phyloP scores from a whole-genome alignment of 2,113 vertebrate genomes.

The Thamnophis sirtalis region DNA sequence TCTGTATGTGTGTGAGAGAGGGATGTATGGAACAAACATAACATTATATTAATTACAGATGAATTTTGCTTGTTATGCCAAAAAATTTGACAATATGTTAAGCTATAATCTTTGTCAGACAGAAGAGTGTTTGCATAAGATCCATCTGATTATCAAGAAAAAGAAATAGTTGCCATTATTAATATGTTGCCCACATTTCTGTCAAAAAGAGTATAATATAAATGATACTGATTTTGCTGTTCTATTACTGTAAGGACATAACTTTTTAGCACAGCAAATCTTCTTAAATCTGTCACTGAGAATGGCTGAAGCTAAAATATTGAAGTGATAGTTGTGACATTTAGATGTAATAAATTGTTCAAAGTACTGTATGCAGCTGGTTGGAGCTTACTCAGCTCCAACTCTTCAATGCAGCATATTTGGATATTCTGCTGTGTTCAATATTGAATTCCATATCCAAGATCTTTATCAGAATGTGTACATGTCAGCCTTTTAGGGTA shows the following conservation, averaged over 20 bases:
- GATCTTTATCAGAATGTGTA: not conserved
- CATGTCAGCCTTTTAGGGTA: not conserved
- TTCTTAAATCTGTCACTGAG: not conserved
- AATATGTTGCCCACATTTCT: not conserved
- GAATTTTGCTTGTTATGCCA: not conserved
- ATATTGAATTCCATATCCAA: not conserved
- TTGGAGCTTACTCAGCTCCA: not conserved
- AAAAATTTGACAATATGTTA: not conserved
- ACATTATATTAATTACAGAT: not conserved
- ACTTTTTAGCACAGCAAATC: not conserved
- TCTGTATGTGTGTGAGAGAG: not conserved
- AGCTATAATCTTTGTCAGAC: not conserved
- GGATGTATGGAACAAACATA: not conserved
- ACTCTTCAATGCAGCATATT: not conserved
- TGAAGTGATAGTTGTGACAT: not conserved
- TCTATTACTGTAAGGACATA: not conserved
- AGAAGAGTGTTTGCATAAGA: not conserved
- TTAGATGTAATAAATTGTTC: not conserved
- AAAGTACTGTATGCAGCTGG: not conserved
- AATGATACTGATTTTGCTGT: not conserved
- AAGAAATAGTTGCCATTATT: not conserved
- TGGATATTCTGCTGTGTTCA: not conserved
- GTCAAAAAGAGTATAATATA: not conserved
- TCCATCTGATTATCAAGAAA: not conserved
- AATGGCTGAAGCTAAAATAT: not conserved